Conservation (phyloP, 2,113 vertebrate species). For the Rhynchopsitta pachyrhyncha region DNA sequence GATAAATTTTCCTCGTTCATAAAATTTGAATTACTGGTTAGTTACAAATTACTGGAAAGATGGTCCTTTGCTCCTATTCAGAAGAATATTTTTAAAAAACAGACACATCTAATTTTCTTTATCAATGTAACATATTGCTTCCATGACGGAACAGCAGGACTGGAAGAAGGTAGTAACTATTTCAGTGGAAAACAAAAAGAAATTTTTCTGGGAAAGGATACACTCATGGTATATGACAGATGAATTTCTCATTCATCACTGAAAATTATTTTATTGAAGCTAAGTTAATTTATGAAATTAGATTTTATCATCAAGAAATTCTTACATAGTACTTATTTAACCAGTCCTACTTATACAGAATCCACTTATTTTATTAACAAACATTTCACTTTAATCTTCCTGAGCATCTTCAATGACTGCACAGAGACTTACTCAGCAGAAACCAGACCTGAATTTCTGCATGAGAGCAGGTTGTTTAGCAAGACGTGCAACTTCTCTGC, state of each 20-base stretch:
- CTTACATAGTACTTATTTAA: background rate
- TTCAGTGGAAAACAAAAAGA: background rate
- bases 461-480: slow-evolving; percentile 17
- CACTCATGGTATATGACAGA: background rate
- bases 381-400: background rate
- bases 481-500: slow-evolving; percentile 21
- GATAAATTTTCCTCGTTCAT: rapidly evolving
- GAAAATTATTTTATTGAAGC: background rate
- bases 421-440: background rate
- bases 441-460: background rate
- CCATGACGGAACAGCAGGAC: background rate
- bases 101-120: background rate
- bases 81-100: background rate
- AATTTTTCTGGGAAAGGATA: background rate
- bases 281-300: background rate
- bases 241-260: background rate
- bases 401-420: background rate
- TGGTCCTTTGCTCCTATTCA: background rate
- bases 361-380: background rate
- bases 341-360: background rate
- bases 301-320: background rate
- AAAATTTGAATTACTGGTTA: background rate
- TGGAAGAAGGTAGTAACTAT: background rate
- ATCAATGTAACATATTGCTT: background rate
- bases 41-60: background rate